Evolutionary conservation across 2,888 invertebrate species (phyloP).

Genomic region (Apamea sordens): DNA sequence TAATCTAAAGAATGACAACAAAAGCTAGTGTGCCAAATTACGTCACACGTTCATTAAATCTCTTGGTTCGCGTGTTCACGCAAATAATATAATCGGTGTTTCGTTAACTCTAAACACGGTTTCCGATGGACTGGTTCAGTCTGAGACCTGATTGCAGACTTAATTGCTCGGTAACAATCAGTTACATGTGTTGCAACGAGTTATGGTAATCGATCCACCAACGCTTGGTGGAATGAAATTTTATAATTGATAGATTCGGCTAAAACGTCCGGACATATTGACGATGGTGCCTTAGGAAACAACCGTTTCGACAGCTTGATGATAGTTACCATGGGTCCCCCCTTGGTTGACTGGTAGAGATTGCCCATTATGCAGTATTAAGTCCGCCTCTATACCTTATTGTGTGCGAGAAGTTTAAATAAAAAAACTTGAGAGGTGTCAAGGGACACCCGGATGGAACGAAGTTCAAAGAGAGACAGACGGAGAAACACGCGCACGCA

Average conservation of each 20-base stretch:
- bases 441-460: too few relatives aligned
- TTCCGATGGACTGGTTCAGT: constrained; percentile 61
- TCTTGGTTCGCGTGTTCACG: constrained; percentile 52
- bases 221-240: constrained; percentile 2
- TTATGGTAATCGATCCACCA: constrained; percentile 55
- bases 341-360: not conserved
- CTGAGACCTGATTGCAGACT: constrained; percentile 56
- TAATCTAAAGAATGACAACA: constrained; percentile 8
- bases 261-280: not conserved
- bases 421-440: too few relatives aligned
- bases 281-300: not conserved
- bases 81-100: constrained; percentile 59
- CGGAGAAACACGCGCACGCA: too few relatives aligned
- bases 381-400: not conserved
- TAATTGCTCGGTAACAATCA: constrained; percentile 62
- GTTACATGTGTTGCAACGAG: constrained; percentile 51
- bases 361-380: too few relatives aligned
- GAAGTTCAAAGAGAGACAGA: too few relatives aligned
- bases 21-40: constrained; percentile 42
- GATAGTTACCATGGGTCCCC: too few relatives aligned
- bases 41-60: constrained; percentile 47
- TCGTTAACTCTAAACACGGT: constrained; percentile 64
- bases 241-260: not conserved
- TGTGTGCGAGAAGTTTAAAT: not conserved
- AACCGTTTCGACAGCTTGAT: too few relatives aligned